Conservation (phyloP, 2,797 vertebrate genomes). For the Anguilla anguilla region DNA sequence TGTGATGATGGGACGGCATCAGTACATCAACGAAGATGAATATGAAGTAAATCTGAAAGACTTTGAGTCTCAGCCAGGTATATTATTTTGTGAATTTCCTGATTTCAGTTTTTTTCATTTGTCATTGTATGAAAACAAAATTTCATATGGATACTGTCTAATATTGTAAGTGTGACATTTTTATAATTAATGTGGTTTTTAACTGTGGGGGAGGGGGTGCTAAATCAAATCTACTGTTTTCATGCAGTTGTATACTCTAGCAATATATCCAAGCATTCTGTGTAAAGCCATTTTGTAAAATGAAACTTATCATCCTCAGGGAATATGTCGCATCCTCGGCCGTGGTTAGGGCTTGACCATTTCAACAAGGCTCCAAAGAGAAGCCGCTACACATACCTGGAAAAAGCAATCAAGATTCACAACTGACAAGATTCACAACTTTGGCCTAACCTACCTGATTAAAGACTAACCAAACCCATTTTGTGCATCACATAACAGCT, state of each 20-base stretch:
- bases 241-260: neutral
- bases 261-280: neutral
- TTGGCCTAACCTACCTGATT: constrained; percentile 81
- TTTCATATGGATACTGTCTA: neutral
- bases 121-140: neutral
- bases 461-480: constrained; percentile 84
- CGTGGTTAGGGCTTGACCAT: constrained; percentile 98
- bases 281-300: neutral
- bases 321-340: constrained; percentile 98
- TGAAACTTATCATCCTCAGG: constrained; percentile 65
- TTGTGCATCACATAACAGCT: constrained; percentile 90
- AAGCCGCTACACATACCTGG: constrained; percentile 99
- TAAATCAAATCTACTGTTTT: neutral
- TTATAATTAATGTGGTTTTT: neutral
- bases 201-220: neutral
- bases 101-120: neutral
- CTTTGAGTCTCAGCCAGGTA: constrained; percentile 98
- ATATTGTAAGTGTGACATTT: neutral
- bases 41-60: constrained; percentile 99
- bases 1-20: constrained; percentile 99
- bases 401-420: constrained; percentile 99
- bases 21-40: constrained; percentile 98
- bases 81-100: neutral
- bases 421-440: constrained; percentile 93
- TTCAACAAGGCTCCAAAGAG: constrained; percentile 99